phyloP scores from a whole-genome alignment of 2,113 vertebrate genomes.

The Semnopithecus entellus region DNA sequence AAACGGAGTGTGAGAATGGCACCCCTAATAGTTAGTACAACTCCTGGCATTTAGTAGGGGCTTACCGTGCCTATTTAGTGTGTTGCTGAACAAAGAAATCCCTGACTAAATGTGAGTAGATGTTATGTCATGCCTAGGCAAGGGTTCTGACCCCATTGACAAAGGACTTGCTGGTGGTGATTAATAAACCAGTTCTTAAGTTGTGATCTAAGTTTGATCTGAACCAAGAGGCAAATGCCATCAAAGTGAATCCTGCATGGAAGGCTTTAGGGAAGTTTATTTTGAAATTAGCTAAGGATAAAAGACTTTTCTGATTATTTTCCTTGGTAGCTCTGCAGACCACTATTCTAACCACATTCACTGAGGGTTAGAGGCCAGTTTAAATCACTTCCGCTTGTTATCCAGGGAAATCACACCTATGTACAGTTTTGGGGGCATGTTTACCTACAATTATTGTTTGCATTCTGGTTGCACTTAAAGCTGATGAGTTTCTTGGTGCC shows the following conservation, averaged over 20 bases:
- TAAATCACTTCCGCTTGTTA: not conserved
- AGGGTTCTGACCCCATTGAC: not conserved
- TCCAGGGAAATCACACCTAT: not conserved
- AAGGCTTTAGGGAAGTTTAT: not conserved
- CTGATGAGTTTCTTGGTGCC: not conserved
- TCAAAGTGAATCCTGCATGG: not conserved
- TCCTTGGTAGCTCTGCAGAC: not conserved
- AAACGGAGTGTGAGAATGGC: not conserved
- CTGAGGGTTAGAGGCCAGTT: not conserved
- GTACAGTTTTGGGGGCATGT: not conserved
- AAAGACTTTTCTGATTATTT: constrained; percentile 30
- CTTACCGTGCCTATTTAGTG: not conserved
- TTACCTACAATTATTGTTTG: not conserved
- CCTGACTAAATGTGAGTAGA: not conserved
- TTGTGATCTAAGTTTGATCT: constrained; percentile 3
- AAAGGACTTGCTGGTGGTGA: not conserved
- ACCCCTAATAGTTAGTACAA: not conserved
- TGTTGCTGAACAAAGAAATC: not conserved
- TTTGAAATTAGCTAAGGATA: constrained; percentile 3
- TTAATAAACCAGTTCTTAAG: not conserved
- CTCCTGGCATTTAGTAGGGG: not conserved
- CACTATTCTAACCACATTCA: not conserved
- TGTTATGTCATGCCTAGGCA: not conserved
- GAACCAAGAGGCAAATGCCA: not conserved
- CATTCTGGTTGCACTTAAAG: not conserved